These are phyloP conservation scores for Petrolisthes cinctipes DNA, from an alignment of 2,888 invertebrate species.

Conservation along the genomic window DNA sequence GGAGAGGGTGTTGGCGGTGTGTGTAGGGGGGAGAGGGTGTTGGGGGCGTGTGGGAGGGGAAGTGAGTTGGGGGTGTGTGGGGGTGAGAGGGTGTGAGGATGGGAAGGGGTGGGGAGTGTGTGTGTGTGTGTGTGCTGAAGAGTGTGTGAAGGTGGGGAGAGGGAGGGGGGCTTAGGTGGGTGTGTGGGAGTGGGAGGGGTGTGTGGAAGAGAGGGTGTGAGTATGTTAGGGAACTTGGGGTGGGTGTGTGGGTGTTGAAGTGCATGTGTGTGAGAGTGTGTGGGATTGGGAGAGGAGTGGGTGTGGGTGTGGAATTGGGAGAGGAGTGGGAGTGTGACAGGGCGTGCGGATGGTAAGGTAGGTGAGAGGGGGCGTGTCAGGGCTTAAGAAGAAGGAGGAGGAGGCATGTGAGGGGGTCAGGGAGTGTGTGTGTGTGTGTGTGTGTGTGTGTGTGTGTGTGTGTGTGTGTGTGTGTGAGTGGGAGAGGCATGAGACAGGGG, in stretches of 20 bases:
- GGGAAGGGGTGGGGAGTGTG: neutral
- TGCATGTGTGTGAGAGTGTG: conserved; percentile 10
- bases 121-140: neutral
- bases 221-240: neutral
- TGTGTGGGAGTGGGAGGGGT: neutral
- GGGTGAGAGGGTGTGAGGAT: neutral
- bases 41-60: neutral
- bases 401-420: neutral
- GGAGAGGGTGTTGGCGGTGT: neutral
- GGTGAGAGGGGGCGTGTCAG: neutral
- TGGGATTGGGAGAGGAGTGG: neutral
- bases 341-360: neutral
- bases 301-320: neutral
- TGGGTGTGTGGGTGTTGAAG: neutral
- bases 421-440: conserved; percentile 11
- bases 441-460: conserved; percentile 28
- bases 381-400: neutral
- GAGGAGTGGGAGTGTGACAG: neutral
- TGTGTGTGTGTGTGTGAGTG: conserved; percentile 24
- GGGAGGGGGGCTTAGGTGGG: neutral
- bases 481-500: conserved; percentile 7
- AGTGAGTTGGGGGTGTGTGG: neutral
- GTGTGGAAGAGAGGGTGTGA: neutral
- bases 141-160: conserved; percentile 5
- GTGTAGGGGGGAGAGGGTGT: neutral